These are phyloP conservation scores for Troilus luridus DNA, from an alignment of 2,888 invertebrate genomes.

Conservation along the genomic window DNA sequence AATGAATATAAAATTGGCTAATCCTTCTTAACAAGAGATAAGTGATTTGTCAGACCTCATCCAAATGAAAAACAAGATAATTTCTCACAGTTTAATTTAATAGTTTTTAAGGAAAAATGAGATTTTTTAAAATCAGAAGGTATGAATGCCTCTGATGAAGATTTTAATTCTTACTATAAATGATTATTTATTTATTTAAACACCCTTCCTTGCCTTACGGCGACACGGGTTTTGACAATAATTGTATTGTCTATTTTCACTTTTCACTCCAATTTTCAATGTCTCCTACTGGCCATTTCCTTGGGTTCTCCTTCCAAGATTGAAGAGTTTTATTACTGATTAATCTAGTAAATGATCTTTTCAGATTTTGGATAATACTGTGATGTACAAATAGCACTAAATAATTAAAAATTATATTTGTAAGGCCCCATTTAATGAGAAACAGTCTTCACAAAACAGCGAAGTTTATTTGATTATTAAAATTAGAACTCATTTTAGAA, in stretches of 20 bases:
- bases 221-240: no score
- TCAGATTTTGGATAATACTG: background rate
- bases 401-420: slow-evolving; percentile 12
- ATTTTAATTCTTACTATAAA: background rate
- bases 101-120: background rate
- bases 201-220: no score
- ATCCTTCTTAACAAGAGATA: no score
- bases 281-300: no score
- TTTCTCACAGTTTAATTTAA: background rate
- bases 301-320: no score
- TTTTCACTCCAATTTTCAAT: no score
- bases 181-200: no score
- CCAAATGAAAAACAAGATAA: no score
- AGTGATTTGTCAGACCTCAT: no score
- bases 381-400: background rate
- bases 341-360: background rate
- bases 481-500: background rate
- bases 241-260: no score
- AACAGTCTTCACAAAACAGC: slow-evolving; percentile 56
- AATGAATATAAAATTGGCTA: no score
- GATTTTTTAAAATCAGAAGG: background rate
- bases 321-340: no score
- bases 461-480: background rate
- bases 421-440: slow-evolving; percentile 48
- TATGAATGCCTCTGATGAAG: background rate